Conservation (phyloP, 2,888 invertebrate species). For the Cantharis lateralis region DNA sequence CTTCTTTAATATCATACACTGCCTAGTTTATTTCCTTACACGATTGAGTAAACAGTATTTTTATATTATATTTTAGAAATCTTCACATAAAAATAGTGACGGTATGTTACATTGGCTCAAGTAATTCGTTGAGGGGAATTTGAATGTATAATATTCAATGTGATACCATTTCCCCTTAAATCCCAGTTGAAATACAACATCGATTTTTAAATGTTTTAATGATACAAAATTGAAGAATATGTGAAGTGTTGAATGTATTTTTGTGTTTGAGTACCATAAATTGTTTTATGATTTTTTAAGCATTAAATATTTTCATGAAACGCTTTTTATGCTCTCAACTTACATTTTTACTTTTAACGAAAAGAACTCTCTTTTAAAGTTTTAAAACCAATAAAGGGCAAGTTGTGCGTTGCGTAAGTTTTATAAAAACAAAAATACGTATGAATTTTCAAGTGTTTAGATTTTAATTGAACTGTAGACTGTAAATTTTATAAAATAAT, state of each 20-base stretch:
- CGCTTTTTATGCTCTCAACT: neutral
- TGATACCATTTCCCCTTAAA: neutral
- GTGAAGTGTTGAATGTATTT: neutral
- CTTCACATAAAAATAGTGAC: neutral
- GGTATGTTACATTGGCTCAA: neutral
- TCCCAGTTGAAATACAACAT: neutral
- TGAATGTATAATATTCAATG: neutral
- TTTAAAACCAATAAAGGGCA: neutral
- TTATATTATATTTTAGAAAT: neutral
- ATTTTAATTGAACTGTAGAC: neutral
- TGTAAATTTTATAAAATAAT: neutral
- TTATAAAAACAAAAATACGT: neutral
- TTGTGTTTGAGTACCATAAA: neutral
- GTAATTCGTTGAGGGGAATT: neutral
- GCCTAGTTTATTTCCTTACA: neutral
- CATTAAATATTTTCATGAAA: neutral
- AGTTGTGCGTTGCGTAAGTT: neutral
- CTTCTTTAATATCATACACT: neutral
- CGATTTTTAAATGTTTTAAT: neutral
- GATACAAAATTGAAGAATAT: neutral
- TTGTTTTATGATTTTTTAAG: neutral
- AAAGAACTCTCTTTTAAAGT: neutral
- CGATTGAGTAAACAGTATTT: neutral
- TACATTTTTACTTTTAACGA: neutral
- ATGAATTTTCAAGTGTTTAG: neutral